These are phyloP conservation scores for Ophion ventricosus DNA, from an alignment of 2,888 invertebrate genomes.

Conservation along the genomic window DNA sequence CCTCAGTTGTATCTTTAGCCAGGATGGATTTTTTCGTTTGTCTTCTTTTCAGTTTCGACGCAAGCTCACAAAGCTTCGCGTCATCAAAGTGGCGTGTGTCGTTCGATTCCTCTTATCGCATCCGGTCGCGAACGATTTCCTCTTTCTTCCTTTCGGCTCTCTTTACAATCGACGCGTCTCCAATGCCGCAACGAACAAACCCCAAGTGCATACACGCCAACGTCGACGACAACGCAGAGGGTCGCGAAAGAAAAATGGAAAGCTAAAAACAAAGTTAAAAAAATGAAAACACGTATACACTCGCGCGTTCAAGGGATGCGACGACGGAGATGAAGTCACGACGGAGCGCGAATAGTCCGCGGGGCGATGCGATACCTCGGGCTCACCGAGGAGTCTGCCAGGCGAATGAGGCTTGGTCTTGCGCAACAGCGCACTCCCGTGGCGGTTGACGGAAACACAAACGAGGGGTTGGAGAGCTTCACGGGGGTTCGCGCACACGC, in stretches of 20 bases:
- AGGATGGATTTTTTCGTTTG: too few species aligned
- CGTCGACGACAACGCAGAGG: background rate
- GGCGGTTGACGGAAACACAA: slow-evolving; percentile 75
- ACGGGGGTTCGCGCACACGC: slow-evolving; percentile 63
- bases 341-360: slow-evolving; percentile 41
- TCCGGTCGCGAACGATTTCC: too few species aligned
- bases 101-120: too few species aligned
- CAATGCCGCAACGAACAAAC: background rate
- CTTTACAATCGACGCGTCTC: background rate
- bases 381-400: slow-evolving; percentile 72
- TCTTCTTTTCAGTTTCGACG: too few species aligned
- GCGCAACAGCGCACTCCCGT: slow-evolving; percentile 78
- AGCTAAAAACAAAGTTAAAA: too few species aligned
- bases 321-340: slow-evolving; percentile 30
- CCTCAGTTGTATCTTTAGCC: too few species aligned
- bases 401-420: slow-evolving; percentile 79
- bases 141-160: background rate
- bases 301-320: background rate
- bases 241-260: background rate
- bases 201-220: background rate
- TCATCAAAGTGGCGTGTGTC: too few species aligned
- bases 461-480: slow-evolving; percentile 57
- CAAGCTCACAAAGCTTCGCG: too few species aligned
- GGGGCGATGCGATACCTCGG: slow-evolving; percentile 69
- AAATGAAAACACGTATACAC: too few species aligned